phyloP scores from a whole-genome alignment of 1,140 invertebrate species.

The Phortica variegata region DNA sequence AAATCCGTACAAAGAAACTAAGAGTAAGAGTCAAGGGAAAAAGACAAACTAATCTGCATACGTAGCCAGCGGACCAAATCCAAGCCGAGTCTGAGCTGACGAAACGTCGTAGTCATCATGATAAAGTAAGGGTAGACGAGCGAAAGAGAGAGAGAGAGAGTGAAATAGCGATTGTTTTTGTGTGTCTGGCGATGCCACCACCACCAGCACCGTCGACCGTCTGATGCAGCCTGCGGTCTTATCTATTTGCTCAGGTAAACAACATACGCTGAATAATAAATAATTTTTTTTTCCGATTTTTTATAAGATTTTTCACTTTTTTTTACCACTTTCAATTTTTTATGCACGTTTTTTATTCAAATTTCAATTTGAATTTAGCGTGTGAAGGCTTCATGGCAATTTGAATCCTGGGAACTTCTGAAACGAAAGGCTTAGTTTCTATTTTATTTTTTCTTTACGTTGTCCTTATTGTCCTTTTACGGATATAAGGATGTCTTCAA shows the following conservation, averaged over 20 bases:
- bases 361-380: constrained; percentile 34
- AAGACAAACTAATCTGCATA: constrained; percentile 37
- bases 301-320: constrained; percentile 49
- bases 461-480: constrained; percentile 21
- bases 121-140: no score
- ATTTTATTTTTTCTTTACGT: background rate
- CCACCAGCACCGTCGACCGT: constrained; percentile 24
- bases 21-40: constrained; percentile 40
- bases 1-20: constrained; percentile 45
- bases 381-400: constrained; percentile 37
- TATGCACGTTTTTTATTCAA: constrained; percentile 37
- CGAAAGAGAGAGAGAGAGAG: no score
- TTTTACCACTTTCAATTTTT: constrained; percentile 50
- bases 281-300: constrained; percentile 40
- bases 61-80: constrained; percentile 14
- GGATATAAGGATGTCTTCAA: no score
- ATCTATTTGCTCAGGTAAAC: constrained; percentile 49
- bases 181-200: constrained; percentile 21
- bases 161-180: constrained; percentile 19
- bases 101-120: no score
- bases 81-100: no score
- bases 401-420: constrained; percentile 47
- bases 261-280: constrained; percentile 40
- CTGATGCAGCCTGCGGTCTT: constrained; percentile 20
- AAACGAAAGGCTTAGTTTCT: constrained; percentile 2